Conservation (phyloP, 2,888 invertebrate species). For the Hemithea aestivaria region DNA sequence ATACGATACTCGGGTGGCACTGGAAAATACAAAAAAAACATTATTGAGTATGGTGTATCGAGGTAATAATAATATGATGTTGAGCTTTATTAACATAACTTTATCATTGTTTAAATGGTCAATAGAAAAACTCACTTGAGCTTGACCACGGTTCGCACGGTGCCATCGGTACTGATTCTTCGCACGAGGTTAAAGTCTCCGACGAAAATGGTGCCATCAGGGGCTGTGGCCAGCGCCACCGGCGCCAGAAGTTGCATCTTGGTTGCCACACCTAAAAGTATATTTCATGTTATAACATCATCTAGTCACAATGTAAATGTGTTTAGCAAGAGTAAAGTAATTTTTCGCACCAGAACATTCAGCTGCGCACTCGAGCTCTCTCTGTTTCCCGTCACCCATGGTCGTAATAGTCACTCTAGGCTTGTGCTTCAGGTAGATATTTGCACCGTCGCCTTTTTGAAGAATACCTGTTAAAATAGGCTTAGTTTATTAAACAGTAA, state of each 20-base stretch:
- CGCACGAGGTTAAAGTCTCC: slow-evolving; percentile 97
- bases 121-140: slow-evolving; percentile 83
- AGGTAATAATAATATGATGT: too few species aligned
- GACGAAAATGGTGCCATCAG: slow-evolving; percentile 96
- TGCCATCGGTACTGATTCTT: slow-evolving; percentile 91
- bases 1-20: slow-evolving; percentile 95
- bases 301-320: too few species aligned
- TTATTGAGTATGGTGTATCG: too few species aligned
- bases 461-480: slow-evolving; percentile 87
- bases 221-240: slow-evolving; percentile 93
- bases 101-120: too few species aligned
- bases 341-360: slow-evolving; percentile 55
- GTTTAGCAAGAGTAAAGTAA: slow-evolving; percentile 61
- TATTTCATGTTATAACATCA: too few species aligned
- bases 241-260: slow-evolving; percentile 93
- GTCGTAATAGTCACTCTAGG: slow-evolving; percentile 93
- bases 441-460: slow-evolving; percentile 98
- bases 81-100: neutral
- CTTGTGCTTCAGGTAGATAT: slow-evolving; percentile 95
- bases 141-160: slow-evolving; percentile 87
- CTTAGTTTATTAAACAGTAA: too few species aligned
- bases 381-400: slow-evolving; percentile 94
- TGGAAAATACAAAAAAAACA: slow-evolving; percentile 54
- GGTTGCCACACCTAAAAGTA: slow-evolving; percentile 83
- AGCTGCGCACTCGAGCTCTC: slow-evolving; percentile 88